Conservation (phyloP, 2,113 vertebrate genomes). For the Elachura formosa region DNA sequence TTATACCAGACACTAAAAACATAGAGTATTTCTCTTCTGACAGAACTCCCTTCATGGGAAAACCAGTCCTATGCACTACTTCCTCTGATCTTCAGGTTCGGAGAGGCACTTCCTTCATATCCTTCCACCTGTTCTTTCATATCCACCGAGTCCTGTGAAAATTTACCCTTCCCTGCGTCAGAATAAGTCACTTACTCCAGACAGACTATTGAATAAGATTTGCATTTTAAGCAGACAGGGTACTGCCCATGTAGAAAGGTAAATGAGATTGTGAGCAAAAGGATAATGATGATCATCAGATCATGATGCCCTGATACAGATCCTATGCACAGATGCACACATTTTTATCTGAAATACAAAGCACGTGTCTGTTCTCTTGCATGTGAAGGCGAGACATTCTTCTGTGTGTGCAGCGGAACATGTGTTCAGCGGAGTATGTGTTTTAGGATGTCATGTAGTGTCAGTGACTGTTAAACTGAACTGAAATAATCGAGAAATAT, state of each 20-base stretch:
- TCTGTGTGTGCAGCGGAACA: too few relatives aligned
- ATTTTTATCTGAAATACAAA: background rate
- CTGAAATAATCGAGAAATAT: background rate
- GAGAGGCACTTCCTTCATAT: background rate
- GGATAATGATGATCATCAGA: background rate
- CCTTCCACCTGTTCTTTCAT: background rate
- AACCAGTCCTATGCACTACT: background rate
- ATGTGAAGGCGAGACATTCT: background rate
- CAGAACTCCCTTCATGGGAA: background rate
- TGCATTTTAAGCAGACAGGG: background rate
- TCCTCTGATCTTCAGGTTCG: background rate
- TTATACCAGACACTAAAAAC: background rate
- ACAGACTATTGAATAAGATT: background rate
- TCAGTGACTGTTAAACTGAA: background rate
- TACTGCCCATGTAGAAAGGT: background rate
- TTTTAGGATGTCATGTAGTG: background rate
- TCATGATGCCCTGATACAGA: background rate
- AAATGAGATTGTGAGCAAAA: background rate
- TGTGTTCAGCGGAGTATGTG: background rate
- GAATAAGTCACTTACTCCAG: background rate
- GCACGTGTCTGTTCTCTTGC: background rate
- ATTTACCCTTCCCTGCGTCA: background rate
- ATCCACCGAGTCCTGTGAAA: background rate
- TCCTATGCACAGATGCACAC: fast-evolving
- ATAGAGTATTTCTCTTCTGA: background rate